These are phyloP conservation scores for Troides oblongomaculatus DNA, from an alignment of 2,888 invertebrate species.

Conservation along the genomic window DNA sequence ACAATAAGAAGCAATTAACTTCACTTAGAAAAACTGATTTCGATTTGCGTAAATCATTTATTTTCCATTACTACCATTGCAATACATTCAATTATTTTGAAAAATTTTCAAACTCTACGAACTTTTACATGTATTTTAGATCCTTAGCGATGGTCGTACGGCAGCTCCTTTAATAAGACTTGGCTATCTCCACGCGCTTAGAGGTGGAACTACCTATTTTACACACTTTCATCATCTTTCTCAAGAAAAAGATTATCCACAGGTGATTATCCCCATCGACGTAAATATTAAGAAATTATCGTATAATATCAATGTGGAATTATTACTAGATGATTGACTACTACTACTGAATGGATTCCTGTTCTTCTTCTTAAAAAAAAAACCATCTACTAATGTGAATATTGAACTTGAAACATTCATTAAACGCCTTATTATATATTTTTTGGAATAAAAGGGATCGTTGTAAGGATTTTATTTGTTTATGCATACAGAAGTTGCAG, in stretches of 20 bases:
- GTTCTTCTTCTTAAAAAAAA: background rate
- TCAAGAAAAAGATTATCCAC: slow-evolving; percentile 88
- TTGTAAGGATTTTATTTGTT: too few relatives aligned
- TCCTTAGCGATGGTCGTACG: slow-evolving; percentile 94
- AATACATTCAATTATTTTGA: too few relatives aligned
- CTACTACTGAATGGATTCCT: background rate
- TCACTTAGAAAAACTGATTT: too few relatives aligned
- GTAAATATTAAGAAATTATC: background rate
- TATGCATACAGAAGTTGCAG: too few relatives aligned
- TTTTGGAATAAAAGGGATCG: too few relatives aligned
- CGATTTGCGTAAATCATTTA: too few relatives aligned
- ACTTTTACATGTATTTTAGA: slow-evolving; percentile 51
- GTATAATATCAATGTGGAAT: background rate
- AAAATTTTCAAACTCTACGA: background rate
- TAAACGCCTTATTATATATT: too few relatives aligned
- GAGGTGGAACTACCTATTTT: slow-evolving; percentile 91
- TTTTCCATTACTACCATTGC: too few relatives aligned
- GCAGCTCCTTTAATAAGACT: slow-evolving; percentile 91
- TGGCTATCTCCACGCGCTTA: slow-evolving; percentile 88
- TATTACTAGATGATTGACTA: background rate
- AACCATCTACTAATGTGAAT: too few relatives aligned
- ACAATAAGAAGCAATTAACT: too few relatives aligned
- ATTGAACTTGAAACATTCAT: too few relatives aligned
- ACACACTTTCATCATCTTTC: slow-evolving; percentile 94
- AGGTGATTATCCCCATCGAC: slow-evolving; percentile 67